phyloP scores from a whole-genome alignment of 2,113 vertebrate genomes.

The Dicaeum eximium region DNA sequence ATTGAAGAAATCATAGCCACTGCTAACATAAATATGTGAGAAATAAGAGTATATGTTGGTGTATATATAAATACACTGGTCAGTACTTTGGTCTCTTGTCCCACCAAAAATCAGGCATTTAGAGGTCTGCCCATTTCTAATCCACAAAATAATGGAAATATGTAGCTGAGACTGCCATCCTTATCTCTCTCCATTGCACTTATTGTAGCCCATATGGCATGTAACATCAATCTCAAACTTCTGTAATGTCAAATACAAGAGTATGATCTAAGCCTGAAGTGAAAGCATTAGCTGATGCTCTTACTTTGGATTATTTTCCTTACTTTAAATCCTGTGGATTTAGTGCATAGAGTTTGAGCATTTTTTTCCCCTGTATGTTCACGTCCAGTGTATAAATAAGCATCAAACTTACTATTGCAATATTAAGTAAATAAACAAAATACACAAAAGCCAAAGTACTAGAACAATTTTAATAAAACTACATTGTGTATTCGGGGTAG shows the following conservation, averaged over 20 bases:
- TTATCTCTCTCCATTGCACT: slow-evolving; percentile 2
- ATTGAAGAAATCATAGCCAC: not conserved
- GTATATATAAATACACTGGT: not conserved
- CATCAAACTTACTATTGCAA: not conserved
- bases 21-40: not conserved
- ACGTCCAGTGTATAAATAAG: not conserved
- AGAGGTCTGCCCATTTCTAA: not conserved
- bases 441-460: not conserved
- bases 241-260: slow-evolving; percentile 16
- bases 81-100: not conserved
- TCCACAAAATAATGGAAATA: slow-evolving; percentile 22
- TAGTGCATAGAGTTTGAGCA: not conserved
- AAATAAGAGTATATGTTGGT: not conserved
- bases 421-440: not conserved
- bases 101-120: not conserved
- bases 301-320: slow-evolving; percentile 33
- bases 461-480: not conserved
- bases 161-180: not conserved
- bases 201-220: not conserved
- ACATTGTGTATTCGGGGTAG: not conserved
- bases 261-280: slow-evolving; percentile 1
- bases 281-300: slow-evolving; percentile 13
- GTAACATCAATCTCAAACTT: slow-evolving; percentile 5
- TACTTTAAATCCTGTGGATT: slow-evolving; percentile 2
- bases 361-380: not conserved